Base-by-base conservation (phyloP, 2,888 invertebrate genomes). In the Bombylius discolor region DNA sequence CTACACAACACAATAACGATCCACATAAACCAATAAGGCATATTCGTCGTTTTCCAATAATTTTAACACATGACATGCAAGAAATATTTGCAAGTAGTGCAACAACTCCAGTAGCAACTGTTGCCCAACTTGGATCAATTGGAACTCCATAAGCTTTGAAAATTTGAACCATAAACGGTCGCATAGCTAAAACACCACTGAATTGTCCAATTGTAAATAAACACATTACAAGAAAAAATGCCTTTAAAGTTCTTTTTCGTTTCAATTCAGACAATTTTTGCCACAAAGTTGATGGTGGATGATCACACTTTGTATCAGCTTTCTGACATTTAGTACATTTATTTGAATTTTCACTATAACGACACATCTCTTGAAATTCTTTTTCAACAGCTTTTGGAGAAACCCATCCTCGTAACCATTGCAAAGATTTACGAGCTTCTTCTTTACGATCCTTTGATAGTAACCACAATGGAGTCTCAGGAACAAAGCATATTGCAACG, bases 401-500 rank as follows among this genome's bases (percentile, higher is more conserved):
- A 3, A 62, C 62, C 63, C 63, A 63, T 13, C 81, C 81, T 55
- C 81, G 71, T 2, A 81, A 71, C 61, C 77, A 77, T 59, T 79
- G 78, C n/a, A 81, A 69, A 0, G 81, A 77, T 39, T 66, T 69
- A 11, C 77, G 62, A 0, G 81, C 80, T 11, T 80, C 79, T 63
- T 77, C 76, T 61, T 74, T 73, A 1, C 78, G 72, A 8, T 79
- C 78, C 61, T 78, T 78, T 0, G 80, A 78, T 56, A 81, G 62
- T n/a, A 81, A 67, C 81, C 80, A 81, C 63, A 79, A 73, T 45
- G 80, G 81, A 7, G 80, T 78, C 68, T 81, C 81, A 1, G 81
- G 81, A 4, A 81, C 80, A 66, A 79, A 74, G 2, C 77, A 65
- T 2, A 81, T 79, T 2, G 78, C 69, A 1, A 76, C 63, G 71